phyloP scores from a whole-genome alignment of 1,140 invertebrate genomes.

The Apis cerana region DNA sequence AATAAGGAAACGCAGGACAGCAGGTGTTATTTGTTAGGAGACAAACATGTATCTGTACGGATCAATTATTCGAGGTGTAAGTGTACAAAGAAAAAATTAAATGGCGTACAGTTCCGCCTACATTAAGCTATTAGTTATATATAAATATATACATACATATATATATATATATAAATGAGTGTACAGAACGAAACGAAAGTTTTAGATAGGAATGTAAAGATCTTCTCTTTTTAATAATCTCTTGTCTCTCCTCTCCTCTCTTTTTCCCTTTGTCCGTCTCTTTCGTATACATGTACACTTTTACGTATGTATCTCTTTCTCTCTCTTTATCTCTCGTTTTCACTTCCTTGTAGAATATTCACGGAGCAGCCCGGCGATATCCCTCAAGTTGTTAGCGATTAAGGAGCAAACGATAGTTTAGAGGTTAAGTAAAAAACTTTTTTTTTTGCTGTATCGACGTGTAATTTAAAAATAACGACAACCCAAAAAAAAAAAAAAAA shows the following conservation, averaged over 20 bases:
- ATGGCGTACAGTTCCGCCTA: constrained; percentile 10
- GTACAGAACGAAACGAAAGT: constrained; percentile 21
- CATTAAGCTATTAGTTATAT: constrained; percentile 8
- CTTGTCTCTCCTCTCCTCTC: background rate
- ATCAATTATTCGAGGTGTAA: constrained; percentile 57
- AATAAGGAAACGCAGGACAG: background rate
- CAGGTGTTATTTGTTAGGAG: background rate
- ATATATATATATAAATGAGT: background rate
- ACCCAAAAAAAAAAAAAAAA: background rate
- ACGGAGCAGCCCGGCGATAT: constrained; percentile 66
- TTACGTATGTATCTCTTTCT: background rate
- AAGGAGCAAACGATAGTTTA: constrained; percentile 61
- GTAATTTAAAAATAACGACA: constrained; percentile 11
- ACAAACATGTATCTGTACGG: constrained; percentile 29
- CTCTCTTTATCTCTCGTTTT: constrained; percentile 4
- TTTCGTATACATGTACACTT: background rate
- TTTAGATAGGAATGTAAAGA: constrained; percentile 29
- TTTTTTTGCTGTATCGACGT: constrained; percentile 44
- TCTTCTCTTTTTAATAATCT: constrained; percentile 24
- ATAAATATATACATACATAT: too few species aligned
- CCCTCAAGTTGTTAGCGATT: constrained; percentile 63
- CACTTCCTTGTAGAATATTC: constrained; percentile 27
- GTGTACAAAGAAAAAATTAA: constrained; percentile 41
- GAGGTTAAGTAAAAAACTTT: constrained; percentile 30
- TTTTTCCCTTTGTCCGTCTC: constrained; percentile 18